Base-by-base conservation (phyloP, 2,888 invertebrate genomes). In the Agrochola lychnidis region DNA sequence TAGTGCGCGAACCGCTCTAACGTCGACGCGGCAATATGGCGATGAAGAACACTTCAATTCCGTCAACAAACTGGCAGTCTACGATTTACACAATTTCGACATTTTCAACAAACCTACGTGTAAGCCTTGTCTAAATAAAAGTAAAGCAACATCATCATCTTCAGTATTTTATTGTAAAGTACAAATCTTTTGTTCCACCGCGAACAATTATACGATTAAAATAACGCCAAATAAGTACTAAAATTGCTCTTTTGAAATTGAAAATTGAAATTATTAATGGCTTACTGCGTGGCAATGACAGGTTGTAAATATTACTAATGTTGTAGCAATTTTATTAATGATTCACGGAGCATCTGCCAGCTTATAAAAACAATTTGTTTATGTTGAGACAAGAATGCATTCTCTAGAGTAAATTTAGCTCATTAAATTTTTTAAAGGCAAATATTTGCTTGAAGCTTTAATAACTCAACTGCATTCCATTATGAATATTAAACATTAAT, bases 221-320 rank as follows among this genome's bases (percentile, higher is more conserved):
- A 1, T 14, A 45, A 56, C 16, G 30, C 12, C 30, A 30, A 30
- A 67, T 25, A 36, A 73, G 48, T 5, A 45, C 12, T 12, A 22
- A 22, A 22, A 45, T 7, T 67, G 19, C n/a, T 68, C n/a, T 9
- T 56, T n/a, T 2, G 42, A 25, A 57, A 72, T 48, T 30, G 30
- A 30, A 16, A 74, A 74, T 25, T 74, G 25, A 74, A 40, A 30
- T 42, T 22, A 30, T 36, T 12, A 48, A 36, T 25, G 10, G 25
- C 14, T 73, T 9, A 22, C 22, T 42, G 48, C 2, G 16, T 51
- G 73, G 30, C 16, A 53, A 25, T 30, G 42, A 45, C 75, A 53
- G 51, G 16, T 12, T 0, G 40, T 51, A n/a, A 61, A 22, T 16
- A 48, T 51, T 45, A 59, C 72, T 48, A 51, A 36, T 40, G 12